Base-by-base conservation (phyloP, 2,888 invertebrate species). In the Catocala sponsa region DNA sequence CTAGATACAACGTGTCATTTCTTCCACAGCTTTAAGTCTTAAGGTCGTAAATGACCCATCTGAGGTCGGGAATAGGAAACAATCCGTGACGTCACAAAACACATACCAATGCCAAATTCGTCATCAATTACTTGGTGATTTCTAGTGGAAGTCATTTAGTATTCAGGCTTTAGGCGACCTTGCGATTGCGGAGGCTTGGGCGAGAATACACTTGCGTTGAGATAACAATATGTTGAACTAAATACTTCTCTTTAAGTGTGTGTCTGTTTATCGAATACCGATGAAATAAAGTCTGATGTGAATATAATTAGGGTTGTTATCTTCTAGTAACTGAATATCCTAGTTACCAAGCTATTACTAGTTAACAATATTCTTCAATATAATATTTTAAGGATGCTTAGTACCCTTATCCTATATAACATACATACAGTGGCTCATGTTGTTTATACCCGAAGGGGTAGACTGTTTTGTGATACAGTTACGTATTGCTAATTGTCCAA, bases 1-100 rank as follows among this genome's bases (percentile, higher is more conserved):
- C 89, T 89, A 86, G 81, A 85, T 86, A 86, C 82, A 80, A 83
- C 83, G 82, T 89, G 84, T 88, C 87, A 89, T 88, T 91, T 88
- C 89, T 86, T 83, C 80, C 77, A 83, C 80, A 80, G 75, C 76
- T 48, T 53, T 33, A 62, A 74, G 76, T 72, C 76, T 68, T 80
- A 85, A 91, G 89, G 90, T 85, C 88, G 80, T 77, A 73, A 79
- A 78, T 82, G 83, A 81, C 82, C 84, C 74, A 81, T 73, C 81
- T 72, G 75, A 83, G 83, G 81, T 84, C 83, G 77, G 69, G 68
- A 73, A 74, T 76, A 76, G 70, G 75, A 68, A 68, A 65, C 57
- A 49, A 65, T 48, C 47, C 41, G 55, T 86, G 84, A 89, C 86
- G 84, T 86, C 74, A 78, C 46, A 48, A 58, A 35, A 47, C 25